These are phyloP conservation scores for Eupithecia centaureata DNA, from an alignment of 2,888 invertebrate genomes.

Conservation along the genomic window DNA sequence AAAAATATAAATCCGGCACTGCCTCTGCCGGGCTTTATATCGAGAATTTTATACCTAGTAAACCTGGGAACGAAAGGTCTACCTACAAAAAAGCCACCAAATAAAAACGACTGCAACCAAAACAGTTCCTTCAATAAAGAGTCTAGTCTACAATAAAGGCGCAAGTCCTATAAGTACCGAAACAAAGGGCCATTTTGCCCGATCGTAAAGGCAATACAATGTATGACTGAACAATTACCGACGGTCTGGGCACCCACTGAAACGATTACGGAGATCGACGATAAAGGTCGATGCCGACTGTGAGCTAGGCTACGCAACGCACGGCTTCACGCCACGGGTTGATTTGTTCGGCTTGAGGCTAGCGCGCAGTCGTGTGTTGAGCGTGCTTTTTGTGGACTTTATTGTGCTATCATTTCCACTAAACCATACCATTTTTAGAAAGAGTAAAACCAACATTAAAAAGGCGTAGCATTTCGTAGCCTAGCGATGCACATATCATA, in stretches of 20 bases:
- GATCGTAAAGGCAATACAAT: constrained; percentile 24
- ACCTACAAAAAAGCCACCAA: too few relatives aligned
- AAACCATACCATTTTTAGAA: too few relatives aligned
- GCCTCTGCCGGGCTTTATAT: too few relatives aligned
- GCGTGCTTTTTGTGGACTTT: neutral
- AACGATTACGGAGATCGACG: constrained; percentile 15
- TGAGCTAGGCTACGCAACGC: constrained; percentile 8
- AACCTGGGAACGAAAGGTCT: too few relatives aligned
- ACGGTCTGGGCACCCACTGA: constrained; percentile 28
- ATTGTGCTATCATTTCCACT: neutral
- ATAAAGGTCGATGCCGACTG: neutral
- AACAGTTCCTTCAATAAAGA: neutral
- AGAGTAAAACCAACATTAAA: neutral
- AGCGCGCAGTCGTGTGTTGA: neutral
- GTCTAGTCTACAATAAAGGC: neutral
- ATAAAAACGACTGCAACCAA: neutral
- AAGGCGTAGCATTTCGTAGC: neutral
- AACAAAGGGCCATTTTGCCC: constrained; percentile 13
- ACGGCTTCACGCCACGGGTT: neutral
- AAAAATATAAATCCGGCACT: too few relatives aligned
- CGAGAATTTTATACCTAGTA: too few relatives aligned
- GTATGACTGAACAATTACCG: constrained; percentile 39
- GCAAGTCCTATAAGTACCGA: neutral
- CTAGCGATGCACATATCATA: neutral
- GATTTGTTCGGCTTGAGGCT: neutral